Conservation (phyloP, 2,888 invertebrate species). For the Gastrophysa polygoni region DNA sequence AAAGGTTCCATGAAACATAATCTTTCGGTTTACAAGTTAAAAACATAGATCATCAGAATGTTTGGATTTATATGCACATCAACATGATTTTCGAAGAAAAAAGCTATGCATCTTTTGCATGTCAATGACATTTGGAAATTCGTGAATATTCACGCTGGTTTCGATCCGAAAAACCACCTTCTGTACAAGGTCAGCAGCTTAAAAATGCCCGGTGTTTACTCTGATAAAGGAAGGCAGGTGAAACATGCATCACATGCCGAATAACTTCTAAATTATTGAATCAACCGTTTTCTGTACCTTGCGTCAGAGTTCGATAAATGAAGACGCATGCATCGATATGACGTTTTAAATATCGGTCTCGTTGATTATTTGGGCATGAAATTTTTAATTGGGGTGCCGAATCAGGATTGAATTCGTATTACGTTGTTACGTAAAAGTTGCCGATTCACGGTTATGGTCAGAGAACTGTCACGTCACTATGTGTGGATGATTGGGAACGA, state of each 20-base stretch:
- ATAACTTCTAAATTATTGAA: slow-evolving; percentile 29
- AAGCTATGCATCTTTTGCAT: neutral
- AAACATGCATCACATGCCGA: slow-evolving; percentile 29
- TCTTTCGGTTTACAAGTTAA: too few species aligned
- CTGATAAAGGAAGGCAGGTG: slow-evolving; percentile 25
- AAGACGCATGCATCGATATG: slow-evolving; percentile 10
- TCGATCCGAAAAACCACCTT: slow-evolving; percentile 19
- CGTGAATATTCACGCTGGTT: neutral
- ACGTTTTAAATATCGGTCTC: neutral
- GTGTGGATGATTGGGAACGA: neutral
- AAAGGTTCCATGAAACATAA: too few species aligned
- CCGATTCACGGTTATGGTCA: neutral
- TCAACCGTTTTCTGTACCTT: slow-evolving; percentile 19
- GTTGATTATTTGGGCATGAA: slow-evolving; percentile 14
- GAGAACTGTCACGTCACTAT: neutral
- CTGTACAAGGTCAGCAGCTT: slow-evolving; percentile 16
- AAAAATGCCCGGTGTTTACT: slow-evolving; percentile 30
- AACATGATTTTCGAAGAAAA: neutral
- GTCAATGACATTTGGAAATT: neutral
- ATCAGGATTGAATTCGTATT: neutral
- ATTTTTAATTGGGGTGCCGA: slow-evolving; percentile 21
- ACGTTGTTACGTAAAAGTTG: neutral
- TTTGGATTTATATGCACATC: neutral
- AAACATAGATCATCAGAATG: too few species aligned
- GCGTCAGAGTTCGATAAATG: slow-evolving; percentile 18